These are phyloP conservation scores for Cyclina sinensis DNA, from an alignment of 1,140 invertebrate genomes.

Conservation along the genomic window DNA sequence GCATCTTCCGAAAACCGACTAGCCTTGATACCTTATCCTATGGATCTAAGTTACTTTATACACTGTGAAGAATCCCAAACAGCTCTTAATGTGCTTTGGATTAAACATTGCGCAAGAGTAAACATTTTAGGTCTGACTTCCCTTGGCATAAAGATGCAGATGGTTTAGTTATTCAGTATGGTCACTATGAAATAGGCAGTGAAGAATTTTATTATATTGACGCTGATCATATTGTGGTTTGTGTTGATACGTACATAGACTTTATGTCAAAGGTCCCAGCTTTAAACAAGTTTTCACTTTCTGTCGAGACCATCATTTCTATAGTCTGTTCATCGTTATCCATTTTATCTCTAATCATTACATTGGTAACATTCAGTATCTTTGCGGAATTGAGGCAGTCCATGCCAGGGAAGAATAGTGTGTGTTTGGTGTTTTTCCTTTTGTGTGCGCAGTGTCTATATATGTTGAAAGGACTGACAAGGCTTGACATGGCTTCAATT, in stretches of 20 bases:
- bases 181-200: not conserved
- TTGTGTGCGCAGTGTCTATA: not conserved
- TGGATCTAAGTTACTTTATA: not conserved
- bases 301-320: not conserved
- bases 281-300: not conserved
- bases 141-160: not conserved
- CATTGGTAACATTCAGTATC: not conserved
- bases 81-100: not conserved
- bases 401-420: constrained; percentile 29
- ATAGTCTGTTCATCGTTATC: not conserved
- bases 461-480: not conserved
- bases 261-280: not conserved
- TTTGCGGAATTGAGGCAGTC: not conserved
- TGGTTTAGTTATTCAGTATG: not conserved
- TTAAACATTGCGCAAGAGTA: not conserved
- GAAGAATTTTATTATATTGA: not conserved
- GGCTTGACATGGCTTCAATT: not conserved
- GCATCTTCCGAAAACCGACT: not conserved
- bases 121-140: not conserved
- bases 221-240: not conserved
- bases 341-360: not conserved
- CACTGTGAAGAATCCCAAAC: not conserved
- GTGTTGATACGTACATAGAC: not conserved
- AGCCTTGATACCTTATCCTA: not conserved
- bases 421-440: not conserved